These are phyloP conservation scores for Micromesistius poutassou DNA, from an alignment of 2,797 vertebrate genomes.

Conservation along the genomic window DNA sequence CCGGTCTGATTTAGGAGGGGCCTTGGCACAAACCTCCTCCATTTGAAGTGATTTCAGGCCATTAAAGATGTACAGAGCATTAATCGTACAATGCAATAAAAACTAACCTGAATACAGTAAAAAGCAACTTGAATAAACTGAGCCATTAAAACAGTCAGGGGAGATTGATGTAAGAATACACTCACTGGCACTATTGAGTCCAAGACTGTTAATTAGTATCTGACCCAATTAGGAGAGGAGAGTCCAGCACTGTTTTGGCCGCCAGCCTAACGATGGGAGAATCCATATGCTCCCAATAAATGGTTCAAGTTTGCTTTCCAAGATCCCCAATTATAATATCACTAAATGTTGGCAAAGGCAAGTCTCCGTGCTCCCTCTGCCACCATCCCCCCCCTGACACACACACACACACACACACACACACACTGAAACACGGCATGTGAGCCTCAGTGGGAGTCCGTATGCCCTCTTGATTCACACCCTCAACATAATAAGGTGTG, in stretches of 20 bases:
- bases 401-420: background rate
- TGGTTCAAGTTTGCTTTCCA: slow-evolving; percentile 58
- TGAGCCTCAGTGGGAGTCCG: slow-evolving; percentile 34
- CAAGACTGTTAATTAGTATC: slow-evolving; percentile 63
- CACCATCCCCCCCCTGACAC: background rate
- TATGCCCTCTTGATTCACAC: slow-evolving; percentile 31
- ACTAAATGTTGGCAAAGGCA: slow-evolving; percentile 51
- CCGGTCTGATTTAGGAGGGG: background rate
- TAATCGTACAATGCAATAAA: slow-evolving; percentile 18
- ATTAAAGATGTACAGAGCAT: slow-evolving; percentile 16
- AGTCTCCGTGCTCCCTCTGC: slow-evolving; percentile 24
- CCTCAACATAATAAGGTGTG: slow-evolving; percentile 27
- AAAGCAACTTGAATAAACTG: slow-evolving; percentile 27
- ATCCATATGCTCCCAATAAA: slow-evolving; percentile 77
- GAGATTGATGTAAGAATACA: slow-evolving; percentile 41
- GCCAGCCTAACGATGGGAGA: slow-evolving; percentile 68
- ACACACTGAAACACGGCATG: background rate
- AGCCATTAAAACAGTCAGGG: slow-evolving; percentile 37
- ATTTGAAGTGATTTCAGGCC: slow-evolving; percentile 21
- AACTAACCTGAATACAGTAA: slow-evolving; percentile 8
- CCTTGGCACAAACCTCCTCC: slow-evolving; percentile 15
- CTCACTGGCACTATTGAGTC: slow-evolving; percentile 49
- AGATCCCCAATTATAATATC: slow-evolving; percentile 66
- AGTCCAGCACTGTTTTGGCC: slow-evolving; percentile 67
- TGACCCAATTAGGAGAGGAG: slow-evolving; percentile 67